Percentiles rank a stretch among this genome's conserved stretches.
Evolutionary conservation across 2,113 vertebrate species (phyloP).

Genomic region (Mobula birostris): DNA sequence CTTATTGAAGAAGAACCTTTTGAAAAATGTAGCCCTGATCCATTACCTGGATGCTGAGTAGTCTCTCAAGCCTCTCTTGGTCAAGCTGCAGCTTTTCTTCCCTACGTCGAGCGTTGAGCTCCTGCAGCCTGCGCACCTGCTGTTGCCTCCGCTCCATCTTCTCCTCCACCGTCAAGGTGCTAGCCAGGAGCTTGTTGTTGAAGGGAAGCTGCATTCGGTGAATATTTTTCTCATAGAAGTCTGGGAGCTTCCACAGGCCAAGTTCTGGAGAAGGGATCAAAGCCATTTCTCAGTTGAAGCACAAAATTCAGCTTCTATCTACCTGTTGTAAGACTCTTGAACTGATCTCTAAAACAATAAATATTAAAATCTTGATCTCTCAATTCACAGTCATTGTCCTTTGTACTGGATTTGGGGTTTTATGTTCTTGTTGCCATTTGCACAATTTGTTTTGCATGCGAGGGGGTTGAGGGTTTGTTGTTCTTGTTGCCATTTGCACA

Average conservation of each 20-base stretch:
- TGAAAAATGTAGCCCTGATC: not conserved
- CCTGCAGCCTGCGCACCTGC: slow-evolving; percentile 83
- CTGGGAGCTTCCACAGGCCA: slow-evolving; percentile 80
- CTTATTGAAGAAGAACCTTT: not conserved
- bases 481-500: no score
- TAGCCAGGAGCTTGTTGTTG: slow-evolving; percentile 72
- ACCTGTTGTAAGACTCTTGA: no score
- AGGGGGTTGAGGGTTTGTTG: no score
- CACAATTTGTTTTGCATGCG: no score
- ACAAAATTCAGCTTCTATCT: no score
- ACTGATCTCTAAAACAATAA: no score
- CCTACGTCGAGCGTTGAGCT: slow-evolving; percentile 79
- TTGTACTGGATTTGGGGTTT: no score
- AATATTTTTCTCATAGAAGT: slow-evolving; percentile 83
- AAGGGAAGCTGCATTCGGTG: slow-evolving; percentile 94
- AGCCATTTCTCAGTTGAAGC: no score
- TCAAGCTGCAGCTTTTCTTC: slow-evolving; percentile 88
- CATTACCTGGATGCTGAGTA: slow-evolving; percentile 76
- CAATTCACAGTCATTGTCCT: no score
- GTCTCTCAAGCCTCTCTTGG: slow-evolving; percentile 78
- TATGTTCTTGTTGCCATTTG: no score
- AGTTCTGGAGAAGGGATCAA: slow-evolving; percentile 62
- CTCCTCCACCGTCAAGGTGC: slow-evolving; percentile 74
- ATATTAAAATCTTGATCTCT: no score
- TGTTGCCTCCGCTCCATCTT: slow-evolving; percentile 83